Evolutionary conservation across 2,113 vertebrate genomes (phyloP), one percentile per base, ranked within the genome.

Genomic region (Atlantisia rogersi): DNA sequence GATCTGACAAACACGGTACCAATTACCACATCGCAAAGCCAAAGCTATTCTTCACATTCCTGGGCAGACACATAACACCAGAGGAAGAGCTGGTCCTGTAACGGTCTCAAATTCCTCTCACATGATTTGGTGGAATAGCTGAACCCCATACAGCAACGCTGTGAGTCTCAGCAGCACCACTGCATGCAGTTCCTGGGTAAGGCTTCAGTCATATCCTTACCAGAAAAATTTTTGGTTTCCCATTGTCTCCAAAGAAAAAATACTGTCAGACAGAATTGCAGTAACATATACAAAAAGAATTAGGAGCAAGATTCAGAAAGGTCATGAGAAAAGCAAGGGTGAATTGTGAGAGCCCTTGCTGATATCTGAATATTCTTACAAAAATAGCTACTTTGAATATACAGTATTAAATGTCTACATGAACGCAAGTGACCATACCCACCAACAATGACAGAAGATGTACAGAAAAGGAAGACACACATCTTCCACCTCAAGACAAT

Each of bases 41-140:
- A 17, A 12, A 92, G 69, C 35, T 86, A 10, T 68, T 88, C 86
- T 11, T 76, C 76, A 48, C 83, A n/a, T 83, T 88, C 94, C 79
- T 75, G 80, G 80, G 71, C 79, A 77, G 62, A 67, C 16, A 93
- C 59, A 25, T 31, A 87, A 81, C 60, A 84, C 50, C 86, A 82
- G 70, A 52, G 32, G 39, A 71, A 46, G 35, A 77, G 79, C 35
- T 37, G 26, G 22, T 73, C 62, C 58, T 71, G 11, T 24, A 94
- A 64, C 0, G 0, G 8, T 65, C 86, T 77, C 91, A 55, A 58
- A 94, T 92, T 84, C 87, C 65, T 91, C 63, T 86, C 68, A 10
- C 16, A 4, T 55, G 73, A 40, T 81, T 63, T 20, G 64, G 58
- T 67, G 73, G 73, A 77, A 50, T n/a, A 94, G 59, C 24, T 77